Base-by-base conservation (phyloP, 1,140 invertebrate species). In the Acromyrmex heyeri region DNA sequence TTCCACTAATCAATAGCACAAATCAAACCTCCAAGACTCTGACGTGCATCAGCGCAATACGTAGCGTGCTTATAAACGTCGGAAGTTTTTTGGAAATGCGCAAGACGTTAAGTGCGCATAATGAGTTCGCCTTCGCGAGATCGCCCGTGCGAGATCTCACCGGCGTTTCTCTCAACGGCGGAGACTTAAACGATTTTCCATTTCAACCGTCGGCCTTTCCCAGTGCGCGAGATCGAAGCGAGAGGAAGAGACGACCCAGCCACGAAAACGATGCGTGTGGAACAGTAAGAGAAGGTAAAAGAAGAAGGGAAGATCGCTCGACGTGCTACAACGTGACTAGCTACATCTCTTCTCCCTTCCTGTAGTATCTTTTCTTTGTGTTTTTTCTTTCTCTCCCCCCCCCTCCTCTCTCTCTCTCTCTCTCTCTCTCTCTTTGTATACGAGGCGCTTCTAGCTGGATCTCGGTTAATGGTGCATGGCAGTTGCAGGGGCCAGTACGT, bases 391-490 rank as follows among this genome's bases (percentile, higher is more conserved):
- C 34, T 64, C 30, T 59, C 50, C n/a, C 27, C 6, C 30, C 14
- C 30, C 14, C 53, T 24, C 24, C 27, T 27, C 27, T 2, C 27
- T 27, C 27, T 3, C 55, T 50, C 7, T 72, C 27, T 24, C 30
- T 70, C 86, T 61, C 30, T 86, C 86, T 79, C 55, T 83, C 67
- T 86, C 62, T 87, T 78, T 72, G 27, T 59, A 24, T 48, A 72
- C 64, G 67, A 87, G n/a, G 61, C 65, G 62, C 85, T 79, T 72
- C 85, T 81, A 79, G 59, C 85, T 87, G 79, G 83, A 88, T 91
- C 87, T 91, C 87, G 79, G 69, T 90, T 94, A 93, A 93, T 93
- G 92, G 90, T 91, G 89, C 91, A 89, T 91, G 90, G 92, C 91
- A 93, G 90, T 91, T 88, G 88, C 88, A 87, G 57, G 81, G 89